Percentiles rank a stretch among this genome's conserved stretches.
These are phyloP conservation scores for Aphelocoma coerulescens DNA, from an alignment of 2,113 vertebrate species.

Conservation along the genomic window DNA sequence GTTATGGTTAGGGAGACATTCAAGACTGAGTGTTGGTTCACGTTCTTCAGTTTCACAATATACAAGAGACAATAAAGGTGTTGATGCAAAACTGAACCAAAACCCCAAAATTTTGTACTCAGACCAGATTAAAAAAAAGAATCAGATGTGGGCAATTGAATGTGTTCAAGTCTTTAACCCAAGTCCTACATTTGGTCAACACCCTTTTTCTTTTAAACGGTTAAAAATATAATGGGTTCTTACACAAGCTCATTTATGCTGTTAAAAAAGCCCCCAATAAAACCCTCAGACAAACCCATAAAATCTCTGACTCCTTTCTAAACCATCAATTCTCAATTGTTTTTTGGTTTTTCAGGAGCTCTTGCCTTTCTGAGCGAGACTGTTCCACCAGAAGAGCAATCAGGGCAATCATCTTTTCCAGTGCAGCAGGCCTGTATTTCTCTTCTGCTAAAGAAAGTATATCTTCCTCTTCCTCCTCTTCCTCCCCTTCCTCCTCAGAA, in stretches of 20 bases:
- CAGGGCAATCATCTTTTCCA: constrained; percentile 99
- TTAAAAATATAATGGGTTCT: neutral
- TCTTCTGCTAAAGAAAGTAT: constrained; percentile 97
- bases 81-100: neutral
- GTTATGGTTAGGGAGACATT: neutral
- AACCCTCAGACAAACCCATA: neutral
- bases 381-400: constrained; percentile 98
- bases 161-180: neutral
- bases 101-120: neutral
- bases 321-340: neutral
- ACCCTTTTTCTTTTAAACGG: neutral
- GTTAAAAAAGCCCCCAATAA: neutral
- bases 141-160: neutral
- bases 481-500: constrained; percentile 98
- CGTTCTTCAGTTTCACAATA: neutral
- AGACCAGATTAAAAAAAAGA: neutral
- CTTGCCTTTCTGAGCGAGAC: constrained; percentile 94
- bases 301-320: neutral
- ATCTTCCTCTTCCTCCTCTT: constrained; percentile 98
- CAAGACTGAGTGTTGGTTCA: neutral
- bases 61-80: neutral
- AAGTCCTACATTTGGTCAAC: neutral
- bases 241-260: neutral
- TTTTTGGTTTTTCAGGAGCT: constrained; percentile 24
- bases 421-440: constrained; percentile 97